These are phyloP conservation scores for Sparus aurata DNA, from an alignment of 2,797 vertebrate genomes.

Conservation along the genomic window DNA sequence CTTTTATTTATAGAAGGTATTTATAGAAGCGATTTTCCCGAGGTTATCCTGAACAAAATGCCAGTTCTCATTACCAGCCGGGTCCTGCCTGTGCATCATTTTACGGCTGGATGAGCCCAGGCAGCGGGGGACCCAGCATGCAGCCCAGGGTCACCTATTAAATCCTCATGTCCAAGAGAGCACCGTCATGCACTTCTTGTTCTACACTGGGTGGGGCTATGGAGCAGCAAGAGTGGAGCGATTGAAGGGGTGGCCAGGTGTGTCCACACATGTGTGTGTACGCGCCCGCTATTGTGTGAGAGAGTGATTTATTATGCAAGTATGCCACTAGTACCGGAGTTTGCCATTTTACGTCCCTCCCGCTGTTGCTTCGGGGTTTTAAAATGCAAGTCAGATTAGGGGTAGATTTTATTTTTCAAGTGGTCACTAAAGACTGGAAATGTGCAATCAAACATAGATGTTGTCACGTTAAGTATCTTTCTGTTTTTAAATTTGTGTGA, in stretches of 20 bases:
- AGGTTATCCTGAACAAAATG: constrained; percentile 87
- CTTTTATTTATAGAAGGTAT: constrained; percentile 89
- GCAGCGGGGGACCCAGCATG: constrained; percentile 80
- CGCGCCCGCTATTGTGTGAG: constrained; percentile 37
- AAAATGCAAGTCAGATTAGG: neutral
- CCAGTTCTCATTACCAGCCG: constrained; percentile 88
- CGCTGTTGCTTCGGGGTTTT: constrained; percentile 49
- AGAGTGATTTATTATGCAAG: constrained; percentile 64
- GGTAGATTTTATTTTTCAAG: too few relatives aligned
- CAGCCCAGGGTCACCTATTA: constrained; percentile 87
- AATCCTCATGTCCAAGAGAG: constrained; percentile 84
- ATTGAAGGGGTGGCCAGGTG: constrained; percentile 65
- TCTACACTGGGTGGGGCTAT: constrained; percentile 78
- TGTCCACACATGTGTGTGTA: constrained; percentile 48
- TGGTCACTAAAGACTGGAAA: too few relatives aligned
- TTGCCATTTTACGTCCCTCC: constrained; percentile 43
- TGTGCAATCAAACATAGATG: too few relatives aligned
- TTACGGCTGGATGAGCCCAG: constrained; percentile 86
- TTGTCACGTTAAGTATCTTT: too few relatives aligned
- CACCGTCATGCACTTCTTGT: constrained; percentile 79
- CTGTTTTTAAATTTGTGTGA: too few relatives aligned
- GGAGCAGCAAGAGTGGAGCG: constrained; percentile 55
- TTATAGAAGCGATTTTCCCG: constrained; percentile 88
- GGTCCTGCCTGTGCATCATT: constrained; percentile 86
- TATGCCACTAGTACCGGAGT: constrained; percentile 38